Evolutionary conservation across 2,888 invertebrate genomes (phyloP), one percentile per base, ranked within the genome.

Genomic region (Microctonus aethiopoides): DNA sequence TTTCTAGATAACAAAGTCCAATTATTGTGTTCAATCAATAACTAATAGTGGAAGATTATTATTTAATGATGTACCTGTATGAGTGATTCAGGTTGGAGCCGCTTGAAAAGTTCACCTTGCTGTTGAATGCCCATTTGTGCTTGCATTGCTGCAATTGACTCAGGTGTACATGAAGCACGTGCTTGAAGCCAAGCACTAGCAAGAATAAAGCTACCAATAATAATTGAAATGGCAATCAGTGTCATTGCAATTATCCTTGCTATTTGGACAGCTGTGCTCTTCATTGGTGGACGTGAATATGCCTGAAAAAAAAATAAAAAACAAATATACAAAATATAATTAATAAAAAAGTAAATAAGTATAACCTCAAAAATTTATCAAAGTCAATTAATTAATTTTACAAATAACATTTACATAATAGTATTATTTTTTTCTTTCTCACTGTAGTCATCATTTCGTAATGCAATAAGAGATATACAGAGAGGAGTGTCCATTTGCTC

Each of bases 171-270:
- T 61, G 94, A 93, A 68, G 93, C 91, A 74, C 93, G 92, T 46
- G 95, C 94, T 75, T 94, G 91, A 67, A 96, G 91, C 90, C 94
- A 96, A 79, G 95, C 92, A 24, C 94, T 92, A 64, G 95, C 94
- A 82, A 96, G 88, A 81, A 95, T 92, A 87, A 95, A 95, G 72
- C 92, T 89, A 75, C 95, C 95, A 81, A 95, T 88, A 76, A 96
- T 92, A 79, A 95, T 90, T 39, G 94, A 92, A 70, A 95, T 92
- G 0, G 92, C 91, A 77, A 96, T 92, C 78, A 96, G 90, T 73
- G 96, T 95, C 76, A 93, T 89, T 57, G 95, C 95, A 20, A 93
- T 92, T 82, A 96, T 95, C 87, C 93, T 92, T 32, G 96, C 94
- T 74, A 96, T 94, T 88, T 95, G 95, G 73, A 96, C 94, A 63